Evolutionary conservation across 2,113 vertebrate genomes (phyloP).

Genomic region (Microtus montanus): DNA sequence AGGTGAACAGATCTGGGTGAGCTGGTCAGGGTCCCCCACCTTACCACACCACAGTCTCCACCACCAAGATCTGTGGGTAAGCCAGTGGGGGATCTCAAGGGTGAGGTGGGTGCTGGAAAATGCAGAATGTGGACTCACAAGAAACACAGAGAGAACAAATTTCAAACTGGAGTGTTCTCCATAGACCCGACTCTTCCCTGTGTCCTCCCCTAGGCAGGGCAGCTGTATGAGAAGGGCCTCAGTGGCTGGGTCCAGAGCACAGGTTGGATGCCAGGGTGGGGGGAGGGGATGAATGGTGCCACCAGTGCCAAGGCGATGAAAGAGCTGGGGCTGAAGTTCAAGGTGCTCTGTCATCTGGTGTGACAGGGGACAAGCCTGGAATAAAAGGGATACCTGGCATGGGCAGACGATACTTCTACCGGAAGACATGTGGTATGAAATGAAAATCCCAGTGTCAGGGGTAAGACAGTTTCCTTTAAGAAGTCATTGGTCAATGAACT

Average conservation of each 20-base stretch:
- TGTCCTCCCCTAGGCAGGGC: background rate
- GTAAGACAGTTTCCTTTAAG: background rate
- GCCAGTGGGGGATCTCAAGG: fast-evolving
- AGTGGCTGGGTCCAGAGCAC: background rate
- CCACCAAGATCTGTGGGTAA: background rate
- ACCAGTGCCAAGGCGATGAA: background rate
- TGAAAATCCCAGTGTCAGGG: background rate
- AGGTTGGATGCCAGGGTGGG: background rate
- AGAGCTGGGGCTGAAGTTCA: background rate
- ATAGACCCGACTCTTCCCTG: fast-evolving
- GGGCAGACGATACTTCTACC: background rate
- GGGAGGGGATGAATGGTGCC: no score
- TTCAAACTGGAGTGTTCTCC: background rate
- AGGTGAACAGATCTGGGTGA: fast-evolving
- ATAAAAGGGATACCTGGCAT: background rate
- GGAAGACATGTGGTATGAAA: background rate
- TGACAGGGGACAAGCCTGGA: background rate
- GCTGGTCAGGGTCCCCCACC: fast-evolving
- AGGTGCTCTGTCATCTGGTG: background rate
- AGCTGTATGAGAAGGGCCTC: background rate
- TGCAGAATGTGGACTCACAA: background rate
- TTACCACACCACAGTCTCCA: background rate
- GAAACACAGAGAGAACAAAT: background rate
- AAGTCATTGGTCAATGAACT: background rate
- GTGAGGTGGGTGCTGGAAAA: background rate